Conservation (phyloP, 2,113 vertebrate genomes). For the Gasterosteus nipponicus region DNA sequence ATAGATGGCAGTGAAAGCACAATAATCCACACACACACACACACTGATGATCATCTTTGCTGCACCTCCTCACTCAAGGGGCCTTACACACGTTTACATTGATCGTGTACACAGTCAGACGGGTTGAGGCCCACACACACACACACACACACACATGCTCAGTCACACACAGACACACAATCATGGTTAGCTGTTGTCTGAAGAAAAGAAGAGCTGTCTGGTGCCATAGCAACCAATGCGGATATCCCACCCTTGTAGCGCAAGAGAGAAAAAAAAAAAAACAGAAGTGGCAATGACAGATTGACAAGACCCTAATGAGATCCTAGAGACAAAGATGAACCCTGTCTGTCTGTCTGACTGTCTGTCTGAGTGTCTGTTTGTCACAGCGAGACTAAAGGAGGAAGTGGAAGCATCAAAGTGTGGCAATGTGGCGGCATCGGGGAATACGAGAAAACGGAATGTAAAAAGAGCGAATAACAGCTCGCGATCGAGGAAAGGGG, state of each 20-base stretch:
- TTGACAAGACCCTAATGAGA: conserved; percentile 73
- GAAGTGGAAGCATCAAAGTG: conserved; percentile 49
- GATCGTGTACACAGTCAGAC: conserved; percentile 31
- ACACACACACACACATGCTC: conserved; percentile 9
- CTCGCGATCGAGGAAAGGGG: conserved; percentile 23
- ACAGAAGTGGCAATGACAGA: conserved; percentile 68
- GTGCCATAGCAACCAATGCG: conserved; percentile 86
- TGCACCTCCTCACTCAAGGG: conserved; percentile 41
- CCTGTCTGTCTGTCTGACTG: conserved; percentile 9
- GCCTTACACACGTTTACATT: conserved; percentile 27
- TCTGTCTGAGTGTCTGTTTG: conserved; percentile 13
- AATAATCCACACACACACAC: conserved; percentile 13
- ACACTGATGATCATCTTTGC: conserved; percentile 48
- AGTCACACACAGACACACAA: conserved; percentile 59
- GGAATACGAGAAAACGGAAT: conserved; percentile 32
- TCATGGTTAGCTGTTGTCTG: conserved; percentile 77
- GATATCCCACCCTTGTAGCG: conserved; percentile 79
- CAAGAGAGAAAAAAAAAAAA: conserved; percentile 57
- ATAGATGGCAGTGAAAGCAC: conserved; percentile 33
- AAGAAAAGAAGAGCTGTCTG: conserved; percentile 83
- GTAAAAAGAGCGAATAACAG: conserved; percentile 24
- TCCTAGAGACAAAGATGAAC: conserved; percentile 42
- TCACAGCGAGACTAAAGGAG: conserved; percentile 43
- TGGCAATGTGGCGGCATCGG: conserved; percentile 23
- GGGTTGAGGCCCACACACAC: conserved; percentile 32